Evolutionary conservation across 2,113 vertebrate species (phyloP).

Genomic region (Campylomormyrus tamandua): DNA sequence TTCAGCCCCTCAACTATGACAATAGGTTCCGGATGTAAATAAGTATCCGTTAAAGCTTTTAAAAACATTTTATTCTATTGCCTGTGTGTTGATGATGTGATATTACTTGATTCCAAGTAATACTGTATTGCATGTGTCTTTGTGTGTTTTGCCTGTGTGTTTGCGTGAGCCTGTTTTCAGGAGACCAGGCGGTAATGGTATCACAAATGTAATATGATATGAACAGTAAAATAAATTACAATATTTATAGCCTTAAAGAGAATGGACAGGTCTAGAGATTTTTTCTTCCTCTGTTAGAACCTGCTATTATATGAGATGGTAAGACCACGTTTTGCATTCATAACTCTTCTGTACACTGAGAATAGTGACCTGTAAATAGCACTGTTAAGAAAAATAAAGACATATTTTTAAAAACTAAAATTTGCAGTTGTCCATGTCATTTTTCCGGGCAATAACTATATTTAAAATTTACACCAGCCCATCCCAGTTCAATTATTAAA

Average conservation of each 20-base stretch:
- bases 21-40: conserved; percentile 18
- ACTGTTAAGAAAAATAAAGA: conserved; percentile 61
- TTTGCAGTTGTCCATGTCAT: neutral
- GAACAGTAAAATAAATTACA: conserved; percentile 10
- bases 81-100: conserved; percentile 21
- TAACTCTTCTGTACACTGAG: conserved; percentile 38
- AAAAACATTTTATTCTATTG: conserved; percentile 8
- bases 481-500: neutral
- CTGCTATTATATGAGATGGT: conserved; percentile 32
- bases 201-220: conserved; percentile 29
- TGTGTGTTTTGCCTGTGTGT: conserved; percentile 31
- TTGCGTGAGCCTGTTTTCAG: conserved; percentile 44
- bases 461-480: neutral
- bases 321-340: conserved; percentile 34
- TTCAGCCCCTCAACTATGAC: neutral
- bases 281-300: conserved; percentile 36
- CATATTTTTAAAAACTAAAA: conserved; percentile 56
- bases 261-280: conserved; percentile 11
- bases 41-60: conserved; percentile 12
- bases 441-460: neutral
- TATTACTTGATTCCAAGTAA: conserved; percentile 32
- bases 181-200: conserved; percentile 40
- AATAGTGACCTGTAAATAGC: conserved; percentile 54
- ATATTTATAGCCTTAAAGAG: conserved; percentile 27
- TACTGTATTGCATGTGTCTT: conserved; percentile 40